A percentile compares a stretch with the other conserved stretches of the same genome.
phyloP scores from a whole-genome alignment of 2,797 vertebrate species.

The Hypotaenidia philippensis region DNA sequence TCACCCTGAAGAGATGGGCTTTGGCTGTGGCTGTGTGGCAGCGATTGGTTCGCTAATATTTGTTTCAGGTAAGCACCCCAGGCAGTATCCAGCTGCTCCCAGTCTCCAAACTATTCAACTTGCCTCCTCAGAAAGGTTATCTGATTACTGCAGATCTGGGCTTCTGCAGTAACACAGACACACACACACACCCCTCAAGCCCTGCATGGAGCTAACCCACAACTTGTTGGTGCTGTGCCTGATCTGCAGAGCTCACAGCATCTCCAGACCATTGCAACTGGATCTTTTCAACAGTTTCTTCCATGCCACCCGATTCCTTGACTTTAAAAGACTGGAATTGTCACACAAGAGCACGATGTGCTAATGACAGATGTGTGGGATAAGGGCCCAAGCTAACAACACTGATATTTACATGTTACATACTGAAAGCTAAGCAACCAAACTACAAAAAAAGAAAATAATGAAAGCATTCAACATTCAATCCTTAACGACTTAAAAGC shows the following conservation, averaged over 20 bases:
- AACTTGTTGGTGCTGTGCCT: not conserved
- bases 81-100: not conserved
- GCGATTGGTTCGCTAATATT: not conserved
- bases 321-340: not conserved
- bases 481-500: not conserved
- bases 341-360: not conserved
- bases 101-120: not conserved
- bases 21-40: not conserved
- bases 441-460: no score
- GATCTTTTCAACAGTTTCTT: not conserved
- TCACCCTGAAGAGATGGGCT: not conserved
- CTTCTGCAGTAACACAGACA: not conserved
- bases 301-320: not conserved
- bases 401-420: not conserved
- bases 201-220: fast-evolving
- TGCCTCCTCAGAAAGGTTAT: not conserved
- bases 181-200: no score
- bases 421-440: not conserved
- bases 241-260: not conserved
- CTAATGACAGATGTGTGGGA: not conserved
- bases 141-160: not conserved
- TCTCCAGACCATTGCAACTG: not conserved
- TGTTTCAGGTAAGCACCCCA: not conserved
- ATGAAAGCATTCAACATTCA: not conserved
- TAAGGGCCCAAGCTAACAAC: not conserved